phyloP scores from a whole-genome alignment of 2,113 vertebrate species.

The Phalacrocorax pelagicus region DNA sequence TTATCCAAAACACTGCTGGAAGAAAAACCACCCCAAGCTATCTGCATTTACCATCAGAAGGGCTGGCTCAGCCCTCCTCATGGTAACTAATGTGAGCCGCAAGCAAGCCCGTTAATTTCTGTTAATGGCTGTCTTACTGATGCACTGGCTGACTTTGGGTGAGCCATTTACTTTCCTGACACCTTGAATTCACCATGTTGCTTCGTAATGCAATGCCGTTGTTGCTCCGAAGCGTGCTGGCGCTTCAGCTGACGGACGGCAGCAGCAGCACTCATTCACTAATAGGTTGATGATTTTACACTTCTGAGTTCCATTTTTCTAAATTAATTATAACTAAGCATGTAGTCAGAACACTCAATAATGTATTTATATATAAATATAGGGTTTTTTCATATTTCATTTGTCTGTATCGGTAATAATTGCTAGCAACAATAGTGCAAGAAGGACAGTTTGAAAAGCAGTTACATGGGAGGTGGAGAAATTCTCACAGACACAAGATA shows the following conservation, averaged over 20 bases:
- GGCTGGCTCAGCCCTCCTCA: background rate
- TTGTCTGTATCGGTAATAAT: background rate
- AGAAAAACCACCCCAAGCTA: background rate
- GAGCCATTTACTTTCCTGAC: background rate
- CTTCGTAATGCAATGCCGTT: background rate
- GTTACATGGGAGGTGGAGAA: background rate
- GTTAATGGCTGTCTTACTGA: background rate
- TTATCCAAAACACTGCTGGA: background rate
- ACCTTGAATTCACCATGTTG: background rate
- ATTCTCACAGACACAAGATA: background rate
- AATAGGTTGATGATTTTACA: background rate
- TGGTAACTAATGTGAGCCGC: background rate
- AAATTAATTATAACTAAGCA: background rate
- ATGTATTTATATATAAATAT: background rate
- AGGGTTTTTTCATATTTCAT: background rate
- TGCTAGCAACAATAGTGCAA: background rate
- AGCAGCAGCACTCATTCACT: background rate
- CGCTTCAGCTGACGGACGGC: background rate
- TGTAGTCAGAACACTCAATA: background rate
- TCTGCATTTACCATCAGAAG: background rate
- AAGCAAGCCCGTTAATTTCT: background rate
- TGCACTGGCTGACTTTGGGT: background rate
- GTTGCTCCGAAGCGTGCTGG: rapidly evolving
- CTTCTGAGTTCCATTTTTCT: background rate
- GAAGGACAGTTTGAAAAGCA: background rate